A percentile compares a stretch with the other conserved stretches of the same genome.
Evolutionary conservation across 64 coral and sea anemone species (phyloP).

Genomic region (Dendronephthya gigantea): DNA sequence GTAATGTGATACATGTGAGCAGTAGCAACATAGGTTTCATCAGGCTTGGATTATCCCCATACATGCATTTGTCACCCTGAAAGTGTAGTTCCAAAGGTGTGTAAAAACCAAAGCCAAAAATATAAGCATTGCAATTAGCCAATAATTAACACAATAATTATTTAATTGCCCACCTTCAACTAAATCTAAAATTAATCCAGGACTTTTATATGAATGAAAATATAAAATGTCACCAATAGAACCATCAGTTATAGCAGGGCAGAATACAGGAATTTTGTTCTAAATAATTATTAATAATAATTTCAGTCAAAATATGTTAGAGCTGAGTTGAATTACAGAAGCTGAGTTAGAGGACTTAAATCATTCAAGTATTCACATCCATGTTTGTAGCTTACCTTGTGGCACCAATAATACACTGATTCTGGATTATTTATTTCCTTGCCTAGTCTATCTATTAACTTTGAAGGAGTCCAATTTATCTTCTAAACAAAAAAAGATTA

Average conservation of each 20-base stretch:
- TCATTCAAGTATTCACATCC: neutral
- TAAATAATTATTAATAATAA: constrained; percentile 24
- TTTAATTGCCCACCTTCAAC: constrained; percentile 49
- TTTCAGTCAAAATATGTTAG: neutral
- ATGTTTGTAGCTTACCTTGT: neutral
- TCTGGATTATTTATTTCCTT: constrained; percentile 94
- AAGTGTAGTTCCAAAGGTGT: too few relatives aligned
- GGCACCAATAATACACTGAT: constrained; percentile 59
- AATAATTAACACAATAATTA: neutral
- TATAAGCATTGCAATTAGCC: too few relatives aligned
- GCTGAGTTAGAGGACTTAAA: too few relatives aligned
- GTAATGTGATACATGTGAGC: too few relatives aligned
- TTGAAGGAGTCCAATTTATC: constrained; percentile 90
- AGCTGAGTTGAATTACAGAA: too few relatives aligned
- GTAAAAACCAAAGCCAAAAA: too few relatives aligned
- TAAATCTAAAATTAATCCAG: constrained; percentile 75
- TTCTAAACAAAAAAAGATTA: constrained; percentile 20
- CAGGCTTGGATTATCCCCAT: too few relatives aligned
- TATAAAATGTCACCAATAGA: constrained; percentile 78
- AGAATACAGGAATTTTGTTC: constrained; percentile 91
- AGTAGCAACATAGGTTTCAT: too few relatives aligned
- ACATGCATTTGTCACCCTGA: too few relatives aligned
- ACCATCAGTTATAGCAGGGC: constrained; percentile 85
- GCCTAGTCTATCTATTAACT: constrained; percentile 69
- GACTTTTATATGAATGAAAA: constrained; percentile 86